A percentile compares a stretch with the other conserved stretches of the same genome.
Conservation (phyloP, 2,797 vertebrate species). For the Amazonetta brasiliensis region DNA sequence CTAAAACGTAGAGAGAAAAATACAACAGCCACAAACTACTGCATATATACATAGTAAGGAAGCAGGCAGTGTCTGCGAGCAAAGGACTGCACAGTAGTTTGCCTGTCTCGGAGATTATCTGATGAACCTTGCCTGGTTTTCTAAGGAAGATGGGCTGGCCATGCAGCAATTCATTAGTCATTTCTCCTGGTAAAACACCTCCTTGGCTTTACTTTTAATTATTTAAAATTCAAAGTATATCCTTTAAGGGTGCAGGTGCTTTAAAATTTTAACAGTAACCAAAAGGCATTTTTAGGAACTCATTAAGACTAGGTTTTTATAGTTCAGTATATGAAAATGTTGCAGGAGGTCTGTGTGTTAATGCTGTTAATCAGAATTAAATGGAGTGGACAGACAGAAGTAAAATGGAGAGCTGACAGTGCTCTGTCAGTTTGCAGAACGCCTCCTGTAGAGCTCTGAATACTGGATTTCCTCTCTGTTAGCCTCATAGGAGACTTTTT, state of each 20-base stretch:
- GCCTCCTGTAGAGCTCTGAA: conserved; percentile 10
- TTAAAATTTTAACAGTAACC: conserved; percentile 49
- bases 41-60: conserved; percentile 55
- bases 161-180: conserved; percentile 33
- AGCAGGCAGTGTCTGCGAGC: conserved; percentile 51
- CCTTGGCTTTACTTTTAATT: not conserved
- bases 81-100: conserved; percentile 35
- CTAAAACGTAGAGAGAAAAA: conserved; percentile 32
- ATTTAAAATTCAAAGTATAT: conserved; percentile 38
- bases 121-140: conserved; percentile 38
- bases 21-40: conserved; percentile 52
- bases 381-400: not conserved
- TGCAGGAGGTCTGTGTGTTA: conserved; percentile 66
- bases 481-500: conserved; percentile 53
- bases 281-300: conserved; percentile 46
- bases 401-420: conserved; percentile 34
- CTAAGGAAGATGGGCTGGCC: conserved; percentile 22
- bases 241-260: conserved; percentile 50
- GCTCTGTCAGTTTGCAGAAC: conserved; percentile 28
- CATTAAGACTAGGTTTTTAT: conserved; percentile 24
- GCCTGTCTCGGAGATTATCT: conserved; percentile 47
- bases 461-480: conserved; percentile 33
- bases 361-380: conserved; percentile 66
- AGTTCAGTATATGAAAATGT: conserved; percentile 12
- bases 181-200: conserved; percentile 40